A percentile compares a stretch with the other conserved stretches of the same genome.
phyloP scores from a whole-genome alignment of 2,113 vertebrate species.

The Diadophis punctatus region DNA sequence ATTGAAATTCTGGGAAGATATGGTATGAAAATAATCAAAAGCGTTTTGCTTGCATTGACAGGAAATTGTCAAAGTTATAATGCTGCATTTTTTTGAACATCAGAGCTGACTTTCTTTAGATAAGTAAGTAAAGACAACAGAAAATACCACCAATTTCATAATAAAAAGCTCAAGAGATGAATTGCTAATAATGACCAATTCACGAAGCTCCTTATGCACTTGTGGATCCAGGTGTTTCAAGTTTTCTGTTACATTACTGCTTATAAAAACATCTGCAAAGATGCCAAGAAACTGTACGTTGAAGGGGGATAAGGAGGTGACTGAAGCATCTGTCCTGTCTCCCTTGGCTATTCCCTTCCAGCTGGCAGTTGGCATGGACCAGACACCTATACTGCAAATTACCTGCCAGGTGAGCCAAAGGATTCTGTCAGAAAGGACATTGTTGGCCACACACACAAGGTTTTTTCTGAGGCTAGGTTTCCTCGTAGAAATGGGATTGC shows the following conservation, averaged over 20 bases:
- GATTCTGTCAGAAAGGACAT: not conserved
- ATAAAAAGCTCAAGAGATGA: slow-evolving; percentile 7
- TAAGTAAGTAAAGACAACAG: not conserved
- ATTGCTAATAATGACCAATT: slow-evolving; percentile 7
- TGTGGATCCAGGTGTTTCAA: slow-evolving; percentile 25
- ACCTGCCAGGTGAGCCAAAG: not conserved
- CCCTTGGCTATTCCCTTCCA: slow-evolving; percentile 6
- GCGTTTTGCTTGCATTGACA: not conserved
- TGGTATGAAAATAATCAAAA: not conserved
- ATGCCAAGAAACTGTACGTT: slow-evolving; percentile 9
- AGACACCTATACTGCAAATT: not conserved
- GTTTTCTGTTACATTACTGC: not conserved
- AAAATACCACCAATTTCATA: slow-evolving; percentile 14
- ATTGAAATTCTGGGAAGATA: not conserved
- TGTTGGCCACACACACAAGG: not conserved
- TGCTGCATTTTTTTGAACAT: not conserved
- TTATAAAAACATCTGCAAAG: slow-evolving; percentile 13
- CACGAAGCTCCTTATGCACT: slow-evolving; percentile 3
- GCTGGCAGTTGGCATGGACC: not conserved
- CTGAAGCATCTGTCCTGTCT: not conserved
- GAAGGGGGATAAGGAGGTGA: not conserved
- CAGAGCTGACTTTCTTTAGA: slow-evolving; percentile 2
- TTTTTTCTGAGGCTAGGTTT: not conserved
- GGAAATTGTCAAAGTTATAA: not conserved
- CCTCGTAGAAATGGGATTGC: not conserved